A percentile compares a stretch with the other conserved stretches of the same genome.
Conservation (phyloP, 2,113 vertebrate species). For the Neogobius melanostomus region DNA sequence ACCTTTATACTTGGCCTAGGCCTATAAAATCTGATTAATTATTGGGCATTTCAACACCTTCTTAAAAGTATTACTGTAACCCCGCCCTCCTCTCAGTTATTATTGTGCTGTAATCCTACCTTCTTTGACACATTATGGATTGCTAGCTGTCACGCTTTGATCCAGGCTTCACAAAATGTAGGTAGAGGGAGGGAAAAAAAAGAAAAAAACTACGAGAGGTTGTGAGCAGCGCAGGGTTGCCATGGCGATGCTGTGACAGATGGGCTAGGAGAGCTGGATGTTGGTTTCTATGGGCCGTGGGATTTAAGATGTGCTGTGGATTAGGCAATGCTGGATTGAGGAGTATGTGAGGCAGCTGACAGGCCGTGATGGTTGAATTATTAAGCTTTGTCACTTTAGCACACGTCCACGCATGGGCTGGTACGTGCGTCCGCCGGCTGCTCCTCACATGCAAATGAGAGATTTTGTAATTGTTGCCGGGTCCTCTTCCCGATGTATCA, state of each 20-base stretch:
- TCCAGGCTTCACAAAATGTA: slow-evolving; percentile 46
- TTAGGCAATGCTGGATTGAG: slow-evolving; percentile 38
- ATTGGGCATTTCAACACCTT: too few relatives aligned
- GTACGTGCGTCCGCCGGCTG: slow-evolving; percentile 26
- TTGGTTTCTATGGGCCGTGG: slow-evolving; percentile 47
- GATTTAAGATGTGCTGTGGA: slow-evolving; percentile 29
- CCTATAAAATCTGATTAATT: too few relatives aligned
- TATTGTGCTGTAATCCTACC: not conserved
- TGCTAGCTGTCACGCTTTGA: slow-evolving; percentile 40
- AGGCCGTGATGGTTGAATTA: not conserved
- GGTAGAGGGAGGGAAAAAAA: slow-evolving; percentile 14
- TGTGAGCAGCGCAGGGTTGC: slow-evolving; percentile 50
- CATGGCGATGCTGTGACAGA: slow-evolving; percentile 50
- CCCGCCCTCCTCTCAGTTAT: too few relatives aligned
- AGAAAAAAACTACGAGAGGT: slow-evolving; percentile 17
- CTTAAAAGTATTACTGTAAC: too few relatives aligned
- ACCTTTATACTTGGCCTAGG: too few relatives aligned
- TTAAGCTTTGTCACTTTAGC: not conserved
- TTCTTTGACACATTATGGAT: slow-evolving; percentile 31
- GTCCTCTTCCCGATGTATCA: slow-evolving; percentile 60
- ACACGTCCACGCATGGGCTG: slow-evolving; percentile 10
- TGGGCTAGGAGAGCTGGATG: slow-evolving; percentile 33
- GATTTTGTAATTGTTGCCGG: slow-evolving; percentile 59
- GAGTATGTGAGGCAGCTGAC: slow-evolving; percentile 33
- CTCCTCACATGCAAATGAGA: slow-evolving; percentile 60